Evolutionary conservation across 1,140 invertebrate species (phyloP), one percentile per base, ranked within the genome.

Genomic region (Nixonia krombeini): DNA sequence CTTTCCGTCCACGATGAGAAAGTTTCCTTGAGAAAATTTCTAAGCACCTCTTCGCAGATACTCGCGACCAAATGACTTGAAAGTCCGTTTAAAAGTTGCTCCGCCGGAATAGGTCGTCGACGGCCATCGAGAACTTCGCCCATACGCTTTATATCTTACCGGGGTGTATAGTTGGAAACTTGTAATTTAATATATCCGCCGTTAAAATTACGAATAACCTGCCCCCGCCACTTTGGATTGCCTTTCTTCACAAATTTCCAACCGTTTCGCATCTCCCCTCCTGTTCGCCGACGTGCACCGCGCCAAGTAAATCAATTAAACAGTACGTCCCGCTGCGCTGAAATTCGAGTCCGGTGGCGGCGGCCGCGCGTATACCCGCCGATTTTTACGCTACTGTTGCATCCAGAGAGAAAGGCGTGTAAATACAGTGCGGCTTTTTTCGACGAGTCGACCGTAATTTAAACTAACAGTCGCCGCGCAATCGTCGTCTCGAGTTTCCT

Each of bases 31-130:
- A 44, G 46, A 56, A 56, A 68, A 61, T 68, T 55, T 57, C 41
- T 61, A 61, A 57, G 57, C 56, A 68, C 33, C 57, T 52, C 47
- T 62, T 57, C 47, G 42, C 16, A 41, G 41, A 57, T 62, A 55
- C 57, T 68, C 42, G 51, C 51, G 51, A 46, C 59, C 35, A 61
- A 68, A 68, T 47, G 41, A 51, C 57, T 56, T 29, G 47, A 61
- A 56, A 45, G 31, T 51, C 42, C 50, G 46, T 58, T 58, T 53
- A 42, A 58, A 66, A 65, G 49, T 66, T 58, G 37, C 29, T 63
- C 5, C 41, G 29, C 7, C 10, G 13, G 18, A 56, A 55, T 37
- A 63, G 50, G 33, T 55, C 40, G 15, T 15, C 25, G 31, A 28
- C 21, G 40, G 10, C 18, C 28, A 52, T 40, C 9, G 16, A 45